phyloP scores from a whole-genome alignment of 1,140 invertebrate species.

The Meteorus sp. region DNA sequence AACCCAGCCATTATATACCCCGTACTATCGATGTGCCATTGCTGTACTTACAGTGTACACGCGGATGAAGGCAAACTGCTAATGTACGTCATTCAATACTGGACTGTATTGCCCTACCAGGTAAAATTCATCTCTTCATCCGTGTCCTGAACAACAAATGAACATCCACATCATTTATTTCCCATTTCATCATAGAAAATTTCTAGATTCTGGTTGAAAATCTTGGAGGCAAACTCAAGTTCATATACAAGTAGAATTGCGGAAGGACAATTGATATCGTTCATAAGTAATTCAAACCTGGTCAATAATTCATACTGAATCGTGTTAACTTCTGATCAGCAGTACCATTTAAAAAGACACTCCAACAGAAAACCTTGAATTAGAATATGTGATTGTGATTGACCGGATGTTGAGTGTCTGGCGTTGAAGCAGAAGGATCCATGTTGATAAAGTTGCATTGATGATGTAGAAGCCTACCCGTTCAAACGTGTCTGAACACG shows the following conservation, averaged over 20 bases:
- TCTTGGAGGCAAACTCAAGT: no score
- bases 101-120: slow-evolving; percentile 40
- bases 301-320: no score
- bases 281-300: no score
- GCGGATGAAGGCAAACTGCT: slow-evolving; percentile 52
- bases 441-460: slow-evolving; percentile 18
- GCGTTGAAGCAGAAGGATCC: slow-evolving; percentile 17
- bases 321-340: no score
- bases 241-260: no score
- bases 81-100: slow-evolving; percentile 54
- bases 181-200: no score
- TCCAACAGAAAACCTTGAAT: slow-evolving; percentile 7
- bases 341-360: background rate
- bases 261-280: no score
- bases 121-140: no score
- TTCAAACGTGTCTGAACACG: background rate
- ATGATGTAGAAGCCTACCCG: background rate
- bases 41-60: no score
- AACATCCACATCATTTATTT: no score
- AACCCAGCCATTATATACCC: slow-evolving; percentile 30
- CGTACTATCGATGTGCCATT: background rate
- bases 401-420: slow-evolving; percentile 16
- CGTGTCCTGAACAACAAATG: no score
- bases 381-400: slow-evolving; percentile 1
- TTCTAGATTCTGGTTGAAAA: no score